Evolutionary conservation across 2,113 vertebrate genomes (phyloP).

Genomic region (Xiphophorus couchianus): DNA sequence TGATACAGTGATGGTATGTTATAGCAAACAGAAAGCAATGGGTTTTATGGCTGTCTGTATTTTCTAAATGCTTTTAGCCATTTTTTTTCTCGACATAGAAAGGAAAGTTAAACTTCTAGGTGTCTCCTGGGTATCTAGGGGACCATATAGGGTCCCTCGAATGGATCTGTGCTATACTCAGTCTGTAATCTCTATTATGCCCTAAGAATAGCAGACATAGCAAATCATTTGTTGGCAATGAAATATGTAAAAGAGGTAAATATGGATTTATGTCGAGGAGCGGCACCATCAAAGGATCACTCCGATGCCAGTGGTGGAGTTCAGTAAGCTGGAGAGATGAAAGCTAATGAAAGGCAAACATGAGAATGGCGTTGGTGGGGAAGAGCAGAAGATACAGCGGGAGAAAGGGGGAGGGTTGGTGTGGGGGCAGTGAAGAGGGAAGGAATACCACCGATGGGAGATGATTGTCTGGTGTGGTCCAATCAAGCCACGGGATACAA

Average conservation of each 20-base stretch:
- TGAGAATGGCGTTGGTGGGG: conserved; percentile 55
- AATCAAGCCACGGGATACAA: conserved; percentile 75
- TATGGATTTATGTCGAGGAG: conserved; percentile 77
- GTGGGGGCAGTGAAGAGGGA: conserved; percentile 19
- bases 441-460: conserved; percentile 54
- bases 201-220: conserved; percentile 52
- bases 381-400: conserved; percentile 45
- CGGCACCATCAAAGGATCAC: conserved; percentile 76
- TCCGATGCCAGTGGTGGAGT: conserved; percentile 76
- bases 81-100: conserved; percentile 34
- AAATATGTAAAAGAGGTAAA: conserved; percentile 74
- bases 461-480: conserved; percentile 71
- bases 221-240: conserved; percentile 71
- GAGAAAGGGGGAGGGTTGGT: conserved; percentile 9
- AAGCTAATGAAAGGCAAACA: conserved; percentile 84
- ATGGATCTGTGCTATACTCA: conserved; percentile 20
- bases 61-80: conserved; percentile 19
- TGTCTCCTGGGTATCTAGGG: conserved; percentile 17
- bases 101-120: conserved; percentile 29
- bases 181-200: conserved; percentile 32
- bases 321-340: conserved; percentile 81
- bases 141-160: conserved; percentile 7
- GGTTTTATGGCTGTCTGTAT: conserved; percentile 54
- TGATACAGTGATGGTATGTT: conserved; percentile 19
- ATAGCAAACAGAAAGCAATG: conserved; percentile 21